Evolutionary conservation across 2,888 invertebrate species (phyloP).

Genomic region (Zygothrica quintamaculata): DNA sequence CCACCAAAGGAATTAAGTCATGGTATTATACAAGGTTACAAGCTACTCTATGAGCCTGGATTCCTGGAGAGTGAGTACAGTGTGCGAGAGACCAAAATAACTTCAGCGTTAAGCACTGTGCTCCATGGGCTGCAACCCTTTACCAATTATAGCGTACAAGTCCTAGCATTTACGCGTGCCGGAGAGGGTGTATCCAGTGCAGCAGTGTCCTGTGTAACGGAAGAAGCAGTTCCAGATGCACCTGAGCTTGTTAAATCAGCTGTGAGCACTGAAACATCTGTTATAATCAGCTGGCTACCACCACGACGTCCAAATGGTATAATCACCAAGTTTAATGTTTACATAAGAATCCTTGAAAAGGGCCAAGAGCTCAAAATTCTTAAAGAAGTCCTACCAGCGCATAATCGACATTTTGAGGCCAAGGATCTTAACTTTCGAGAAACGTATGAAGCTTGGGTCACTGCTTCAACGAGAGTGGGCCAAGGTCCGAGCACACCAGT

Average conservation of each 20-base stretch:
- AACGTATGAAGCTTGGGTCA: constrained; percentile 87
- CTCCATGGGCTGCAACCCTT: constrained; percentile 87
- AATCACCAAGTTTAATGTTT: constrained; percentile 87
- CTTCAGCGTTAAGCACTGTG: constrained; percentile 86
- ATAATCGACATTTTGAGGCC: constrained; percentile 86
- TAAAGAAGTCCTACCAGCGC: constrained; percentile 85
- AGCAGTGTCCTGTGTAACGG: constrained; percentile 86
- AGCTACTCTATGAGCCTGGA: constrained; percentile 88
- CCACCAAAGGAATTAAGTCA: constrained; percentile 88
- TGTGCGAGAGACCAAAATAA: constrained; percentile 85
- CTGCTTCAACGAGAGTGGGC: constrained; percentile 87
- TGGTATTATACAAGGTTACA: constrained; percentile 91
- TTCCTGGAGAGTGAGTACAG: constrained; percentile 82
- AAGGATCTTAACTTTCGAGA: constrained; percentile 86
- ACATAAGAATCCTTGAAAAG: constrained; percentile 86
- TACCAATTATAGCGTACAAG: constrained; percentile 88
- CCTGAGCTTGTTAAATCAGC: constrained; percentile 88
- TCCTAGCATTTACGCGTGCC: constrained; percentile 87
- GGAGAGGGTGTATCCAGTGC: constrained; percentile 87
- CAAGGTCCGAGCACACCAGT: constrained; percentile 87
- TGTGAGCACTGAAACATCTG: constrained; percentile 86
- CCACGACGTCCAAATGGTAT: constrained; percentile 87
- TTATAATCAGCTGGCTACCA: constrained; percentile 88
- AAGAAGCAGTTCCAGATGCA: constrained; percentile 87
- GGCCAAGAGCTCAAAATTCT: constrained; percentile 86